Evolutionary conservation across 1,140 invertebrate species (phyloP), one percentile per base, ranked within the genome.

Genomic region (Drosophila serrata): DNA sequence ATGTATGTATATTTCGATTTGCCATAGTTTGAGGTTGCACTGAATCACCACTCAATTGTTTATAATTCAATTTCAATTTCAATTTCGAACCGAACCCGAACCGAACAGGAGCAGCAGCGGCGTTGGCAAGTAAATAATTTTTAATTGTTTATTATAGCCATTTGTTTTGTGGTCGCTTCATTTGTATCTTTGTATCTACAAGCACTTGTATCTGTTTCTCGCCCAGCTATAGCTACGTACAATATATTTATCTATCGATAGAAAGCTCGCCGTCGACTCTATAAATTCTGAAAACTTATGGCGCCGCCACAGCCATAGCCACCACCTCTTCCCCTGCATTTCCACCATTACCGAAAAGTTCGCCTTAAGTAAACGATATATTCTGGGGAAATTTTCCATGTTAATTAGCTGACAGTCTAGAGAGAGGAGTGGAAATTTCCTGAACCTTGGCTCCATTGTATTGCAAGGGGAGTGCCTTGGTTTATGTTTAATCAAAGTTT

Each of bases 281-380:
- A 77, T 78, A 78, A 78, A 78, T 77, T 78, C 56, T 49, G 13
- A 27, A 78, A 78, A 76, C 75, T 77, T 78, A 78, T 78, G 57
- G 63, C 63, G 29, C 48, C 40, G 31, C 40, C 65, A 19, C 31
- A 22, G 6, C 3, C 19, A n/a, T n/a, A n/a, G 9, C 19, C 29
- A 3, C 39, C 1, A 6, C 24, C 46, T n/a, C n/a, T n/a, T n/a
- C 24, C 24, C 33, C 24, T 27, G 6, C 37, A 11, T 12, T 9
- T 15, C 8, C 51, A 11, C 15, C 15, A 31, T 33, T 60, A 60
- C 19, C 57, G 13, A 17, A 65, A 70, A 56, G 48, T 70, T 69
- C 27, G 48, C 67, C 37, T 37, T 43, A 29, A 70, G 68, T 57
- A 70, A 69, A 27, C 67, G 40, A 69, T 72, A 69, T 68, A 48